These are phyloP conservation scores for Platysternon megacephalum DNA, from an alignment of 2,113 vertebrate genomes.

Conservation along the genomic window DNA sequence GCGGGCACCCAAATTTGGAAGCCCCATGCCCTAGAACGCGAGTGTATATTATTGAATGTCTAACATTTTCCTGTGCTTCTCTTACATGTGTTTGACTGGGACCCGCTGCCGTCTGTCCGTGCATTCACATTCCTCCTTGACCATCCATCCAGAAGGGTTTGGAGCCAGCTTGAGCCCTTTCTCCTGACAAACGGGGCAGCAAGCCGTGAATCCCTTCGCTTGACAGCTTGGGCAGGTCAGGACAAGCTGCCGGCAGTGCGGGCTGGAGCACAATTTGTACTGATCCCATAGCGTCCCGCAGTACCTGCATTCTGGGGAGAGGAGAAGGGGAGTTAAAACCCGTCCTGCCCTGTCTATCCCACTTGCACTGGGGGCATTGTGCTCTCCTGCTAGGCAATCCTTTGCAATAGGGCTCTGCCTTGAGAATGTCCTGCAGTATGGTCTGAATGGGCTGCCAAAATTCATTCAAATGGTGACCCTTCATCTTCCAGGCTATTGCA, in stretches of 20 bases:
- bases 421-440: neutral
- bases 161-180: conserved; percentile 77
- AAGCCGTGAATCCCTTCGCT: conserved; percentile 85
- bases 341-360: neutral
- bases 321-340: conserved; percentile 32
- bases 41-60: neutral
- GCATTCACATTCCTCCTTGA: conserved; percentile 93
- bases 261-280: conserved; percentile 91
- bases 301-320: conserved; percentile 89
- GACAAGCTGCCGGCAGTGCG: conserved; percentile 91
- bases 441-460: neutral
- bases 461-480: neutral
- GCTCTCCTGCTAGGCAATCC: neutral
- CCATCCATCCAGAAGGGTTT: neutral
- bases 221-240: conserved; percentile 87
- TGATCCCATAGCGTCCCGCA: conserved; percentile 90
- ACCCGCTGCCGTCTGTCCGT: conserved; percentile 85
- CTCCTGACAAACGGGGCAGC: conserved; percentile 88
- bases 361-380: neutral
- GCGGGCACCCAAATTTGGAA: neutral
- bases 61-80: neutral
- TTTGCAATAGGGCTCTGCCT: neutral
- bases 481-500: neutral
- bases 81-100: conserved; percentile 79
- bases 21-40: neutral